These are phyloP conservation scores for Herminia tarsipennalis DNA, from an alignment of 2,888 invertebrate genomes.

Conservation along the genomic window DNA sequence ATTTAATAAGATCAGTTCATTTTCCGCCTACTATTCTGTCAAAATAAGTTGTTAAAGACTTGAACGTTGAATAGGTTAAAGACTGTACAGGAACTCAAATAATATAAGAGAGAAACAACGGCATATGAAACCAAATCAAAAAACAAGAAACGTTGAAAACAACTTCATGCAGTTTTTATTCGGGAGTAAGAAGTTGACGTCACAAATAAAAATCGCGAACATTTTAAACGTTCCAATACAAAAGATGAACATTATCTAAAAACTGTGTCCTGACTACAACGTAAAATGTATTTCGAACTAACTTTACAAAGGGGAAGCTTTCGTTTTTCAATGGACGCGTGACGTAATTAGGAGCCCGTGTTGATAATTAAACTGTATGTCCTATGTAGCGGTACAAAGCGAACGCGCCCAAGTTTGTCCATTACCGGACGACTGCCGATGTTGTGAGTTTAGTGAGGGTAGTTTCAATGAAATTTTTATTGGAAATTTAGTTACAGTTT, in stretches of 20 bases:
- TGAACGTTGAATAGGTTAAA: no score
- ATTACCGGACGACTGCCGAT: conserved; percentile 54
- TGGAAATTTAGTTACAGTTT: not conserved
- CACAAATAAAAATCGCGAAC: no score
- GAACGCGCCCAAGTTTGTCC: conserved; percentile 55
- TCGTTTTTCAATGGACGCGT: conserved; percentile 36
- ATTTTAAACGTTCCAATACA: not conserved
- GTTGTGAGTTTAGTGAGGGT: conserved; percentile 9
- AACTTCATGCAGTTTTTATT: no score
- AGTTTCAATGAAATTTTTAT: not conserved
- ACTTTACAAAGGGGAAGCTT: conserved; percentile 36
- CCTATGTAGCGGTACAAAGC: conserved; percentile 56
- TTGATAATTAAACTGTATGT: conserved; percentile 72
- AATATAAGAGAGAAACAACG: no score
- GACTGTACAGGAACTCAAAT: no score
- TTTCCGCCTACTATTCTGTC: not conserved
- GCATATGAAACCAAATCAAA: no score
- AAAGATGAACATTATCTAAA: not conserved
- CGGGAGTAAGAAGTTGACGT: no score
- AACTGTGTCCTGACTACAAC: not conserved
- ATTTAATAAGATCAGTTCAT: no score
- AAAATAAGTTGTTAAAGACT: not conserved
- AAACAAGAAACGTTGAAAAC: no score
- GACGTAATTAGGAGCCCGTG: conserved; percentile 38
- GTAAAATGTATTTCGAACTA: conserved; percentile 20